Conservation (phyloP, 2,113 vertebrate genomes). For the Accipiter cooperii region DNA sequence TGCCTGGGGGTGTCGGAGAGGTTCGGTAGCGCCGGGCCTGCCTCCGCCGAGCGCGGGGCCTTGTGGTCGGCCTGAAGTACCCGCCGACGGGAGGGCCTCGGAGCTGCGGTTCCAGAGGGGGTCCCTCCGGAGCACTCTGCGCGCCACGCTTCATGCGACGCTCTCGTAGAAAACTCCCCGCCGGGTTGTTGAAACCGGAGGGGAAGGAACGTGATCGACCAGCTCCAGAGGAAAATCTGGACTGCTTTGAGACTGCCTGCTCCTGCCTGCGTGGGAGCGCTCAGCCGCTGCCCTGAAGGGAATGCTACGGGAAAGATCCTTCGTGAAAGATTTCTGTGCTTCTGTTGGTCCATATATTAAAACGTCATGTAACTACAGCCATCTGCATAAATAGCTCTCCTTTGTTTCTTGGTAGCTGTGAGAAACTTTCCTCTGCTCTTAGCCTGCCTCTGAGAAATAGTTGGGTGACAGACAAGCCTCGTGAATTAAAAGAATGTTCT, state of each 20-base stretch:
- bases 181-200: not conserved
- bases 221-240: not conserved
- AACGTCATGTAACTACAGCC: not conserved
- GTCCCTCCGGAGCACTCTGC: not conserved
- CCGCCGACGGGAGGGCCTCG: not conserved
- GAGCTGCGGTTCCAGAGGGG: not conserved
- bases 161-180: not conserved
- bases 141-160: rapidly evolving
- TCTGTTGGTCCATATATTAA: not conserved
- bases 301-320: not conserved
- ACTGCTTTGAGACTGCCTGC: not conserved
- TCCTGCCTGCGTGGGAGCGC: not conserved
- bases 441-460: not conserved
- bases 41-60: not conserved
- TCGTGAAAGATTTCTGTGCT: not conserved
- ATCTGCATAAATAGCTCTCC: not conserved
- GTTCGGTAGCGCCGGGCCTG: not conserved
- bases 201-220: not conserved
- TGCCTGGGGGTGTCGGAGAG: no score
- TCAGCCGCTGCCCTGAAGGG: not conserved
- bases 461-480: not conserved
- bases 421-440: not conserved
- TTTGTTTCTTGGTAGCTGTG: not conserved
- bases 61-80: not conserved
- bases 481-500: not conserved